Evolutionary conservation across 1,140 invertebrate genomes (phyloP).

Genomic region (Hydropsyche tenuis): DNA sequence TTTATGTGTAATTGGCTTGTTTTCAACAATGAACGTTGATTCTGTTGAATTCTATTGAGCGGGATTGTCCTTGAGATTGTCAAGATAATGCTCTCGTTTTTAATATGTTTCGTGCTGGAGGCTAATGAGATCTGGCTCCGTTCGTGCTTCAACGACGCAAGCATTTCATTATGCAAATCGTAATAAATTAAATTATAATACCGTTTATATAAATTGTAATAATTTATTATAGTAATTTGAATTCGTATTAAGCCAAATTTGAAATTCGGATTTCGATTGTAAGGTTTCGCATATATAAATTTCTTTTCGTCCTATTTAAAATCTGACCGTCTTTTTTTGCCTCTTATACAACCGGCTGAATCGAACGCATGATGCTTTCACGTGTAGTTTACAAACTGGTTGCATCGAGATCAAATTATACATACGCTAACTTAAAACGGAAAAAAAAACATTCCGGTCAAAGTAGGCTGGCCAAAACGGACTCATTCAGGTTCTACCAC

Average conservation of each 20-base stretch:
- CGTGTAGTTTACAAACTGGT: background rate
- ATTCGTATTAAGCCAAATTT: too few relatives aligned
- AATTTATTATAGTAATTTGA: background rate
- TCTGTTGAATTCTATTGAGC: constrained; percentile 14
- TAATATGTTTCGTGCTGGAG: constrained; percentile 24
- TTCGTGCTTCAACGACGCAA: constrained; percentile 11
- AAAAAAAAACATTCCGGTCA: constrained; percentile 6
- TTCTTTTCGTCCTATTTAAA: too few relatives aligned
- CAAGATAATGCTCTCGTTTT: constrained; percentile 16
- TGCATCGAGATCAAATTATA: constrained; percentile 3
- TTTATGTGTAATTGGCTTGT: constrained; percentile 12
- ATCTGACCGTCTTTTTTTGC: too few relatives aligned
- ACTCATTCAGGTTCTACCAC: constrained; percentile 26
- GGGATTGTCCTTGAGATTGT: constrained; percentile 22
- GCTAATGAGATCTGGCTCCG: constrained; percentile 21
- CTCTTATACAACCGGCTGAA: too few relatives aligned
- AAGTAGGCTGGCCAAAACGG: constrained; percentile 27
- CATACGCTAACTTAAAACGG: background rate
- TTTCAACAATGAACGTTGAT: constrained; percentile 12
- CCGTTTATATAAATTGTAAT: background rate
- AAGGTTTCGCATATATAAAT: too few relatives aligned
- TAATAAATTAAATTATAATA: background rate
- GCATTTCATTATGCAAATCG: constrained; percentile 27
- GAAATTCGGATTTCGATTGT: too few relatives aligned
- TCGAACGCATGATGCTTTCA: too few relatives aligned